Evolutionary conservation across 2,113 vertebrate genomes (phyloP).

Genomic region (Tachysurus vachellii): DNA sequence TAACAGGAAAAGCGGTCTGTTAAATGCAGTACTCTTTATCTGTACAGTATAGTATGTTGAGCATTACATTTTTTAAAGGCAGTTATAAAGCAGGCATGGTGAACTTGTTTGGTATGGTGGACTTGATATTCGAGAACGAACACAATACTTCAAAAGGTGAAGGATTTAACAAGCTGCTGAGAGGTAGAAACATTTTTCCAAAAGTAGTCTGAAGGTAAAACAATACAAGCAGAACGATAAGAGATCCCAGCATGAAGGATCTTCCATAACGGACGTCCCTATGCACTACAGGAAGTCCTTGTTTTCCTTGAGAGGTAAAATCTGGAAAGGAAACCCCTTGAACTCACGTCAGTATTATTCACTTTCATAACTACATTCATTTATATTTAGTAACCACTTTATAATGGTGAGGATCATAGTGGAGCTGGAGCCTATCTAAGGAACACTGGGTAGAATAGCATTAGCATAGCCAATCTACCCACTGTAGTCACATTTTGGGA

Average conservation of each 20-base stretch:
- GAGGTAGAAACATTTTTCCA: background rate
- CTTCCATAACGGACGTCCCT: background rate
- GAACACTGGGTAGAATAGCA: background rate
- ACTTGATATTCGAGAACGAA: background rate
- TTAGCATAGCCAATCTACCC: background rate
- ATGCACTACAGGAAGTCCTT: background rate
- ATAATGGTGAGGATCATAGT: background rate
- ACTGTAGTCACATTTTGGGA: background rate
- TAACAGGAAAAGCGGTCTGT: conserved; percentile 42
- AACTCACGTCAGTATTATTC: background rate
- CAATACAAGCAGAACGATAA: background rate
- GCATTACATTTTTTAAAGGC: background rate
- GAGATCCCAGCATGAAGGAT: background rate
- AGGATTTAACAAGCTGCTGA: background rate
- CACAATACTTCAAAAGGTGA: background rate
- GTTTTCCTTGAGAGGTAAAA: background rate
- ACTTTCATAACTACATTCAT: background rate
- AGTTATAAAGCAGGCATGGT: background rate
- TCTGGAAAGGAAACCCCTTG: background rate
- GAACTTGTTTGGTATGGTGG: background rate
- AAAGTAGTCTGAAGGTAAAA: background rate
- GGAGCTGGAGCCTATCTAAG: background rate
- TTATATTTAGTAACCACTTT: background rate
- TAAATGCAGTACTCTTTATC: background rate
- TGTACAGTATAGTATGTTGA: background rate